Evolutionary conservation across 2,888 invertebrate species (phyloP).

Genomic region (Copidosoma aretas): DNA sequence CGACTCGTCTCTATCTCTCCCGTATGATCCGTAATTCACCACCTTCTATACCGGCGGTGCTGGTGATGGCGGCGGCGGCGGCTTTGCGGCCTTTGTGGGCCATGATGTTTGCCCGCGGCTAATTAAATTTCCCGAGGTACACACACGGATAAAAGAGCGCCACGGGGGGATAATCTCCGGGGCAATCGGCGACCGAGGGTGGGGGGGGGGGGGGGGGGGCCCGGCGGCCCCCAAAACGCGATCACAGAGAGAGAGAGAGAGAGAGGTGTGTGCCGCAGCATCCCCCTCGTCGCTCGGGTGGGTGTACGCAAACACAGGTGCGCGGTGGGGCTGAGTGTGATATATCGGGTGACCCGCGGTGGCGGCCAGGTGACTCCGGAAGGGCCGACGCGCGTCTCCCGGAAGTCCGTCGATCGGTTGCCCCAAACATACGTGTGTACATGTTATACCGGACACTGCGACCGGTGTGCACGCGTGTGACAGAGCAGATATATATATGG

Average conservation of each 20-base stretch:
- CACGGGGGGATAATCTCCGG: conserved; percentile 54
- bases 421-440: conserved; percentile 42
- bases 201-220: too few relatives aligned
- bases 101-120: conserved; percentile 16
- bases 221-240: background rate
- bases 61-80: too few relatives aligned
- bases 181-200: conserved; percentile 53
- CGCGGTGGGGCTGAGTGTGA: background rate
- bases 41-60: conserved; percentile 3
- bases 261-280: conserved; percentile 25
- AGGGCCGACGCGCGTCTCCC: conserved; percentile 58
- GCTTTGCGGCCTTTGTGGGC: background rate
- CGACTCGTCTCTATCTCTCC: too few relatives aligned
- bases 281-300: conserved; percentile 53
- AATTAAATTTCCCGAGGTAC: conserved; percentile 28
- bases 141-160: background rate
- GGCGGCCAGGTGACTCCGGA: conserved; percentile 55
- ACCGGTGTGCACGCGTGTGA: too few relatives aligned
- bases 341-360: background rate
- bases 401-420: conserved; percentile 59
- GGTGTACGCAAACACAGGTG: conserved; percentile 59
- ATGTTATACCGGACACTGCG: too few relatives aligned
- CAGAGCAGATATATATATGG: background rate
- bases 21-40: conserved; percentile 2
- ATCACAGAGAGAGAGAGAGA: too few relatives aligned